Evolutionary conservation across 1,140 invertebrate genomes (phyloP), one percentile per base, ranked within the genome.

Genomic region (Magallana ariakensis): DNA sequence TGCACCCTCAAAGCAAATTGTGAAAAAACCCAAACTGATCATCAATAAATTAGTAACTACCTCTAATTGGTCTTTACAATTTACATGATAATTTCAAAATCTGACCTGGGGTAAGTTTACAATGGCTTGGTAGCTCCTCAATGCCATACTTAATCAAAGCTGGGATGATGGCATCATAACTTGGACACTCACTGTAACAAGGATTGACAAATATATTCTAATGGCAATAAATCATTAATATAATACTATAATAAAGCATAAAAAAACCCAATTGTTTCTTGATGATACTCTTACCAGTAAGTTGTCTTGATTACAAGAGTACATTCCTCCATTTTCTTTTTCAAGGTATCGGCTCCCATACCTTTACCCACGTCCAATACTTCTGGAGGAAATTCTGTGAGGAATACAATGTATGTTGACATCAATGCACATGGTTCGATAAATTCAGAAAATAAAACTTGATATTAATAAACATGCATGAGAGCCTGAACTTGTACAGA

Each of bases 291-390:
- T 95, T 95, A 97, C 97, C 97, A 98, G 95, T 99, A 99, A 4
- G 98, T 97, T 13, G 97, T 98, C 95, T 99, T 99, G 10, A 99
- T 95, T 56, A 97, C 96, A 16, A 98, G 95, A 0, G 97, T 96
- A 80, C 96, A 95, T 90, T 97, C 96, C 22, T 98, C 97, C 87
- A 98, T 96, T 88, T 96, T 96, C 81, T 97, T 96, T 95, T 99
- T 99, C 84, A 97, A 96, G 15, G 95, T 93, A 26, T 98, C 97
- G n/a, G 95, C 91, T 19, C 95, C 95, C 89, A 96, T 93, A 87
- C 96, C 94, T 92, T 94, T 93, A 9, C 92, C 92, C 80, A 90
- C 92, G 92, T 94, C 91, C 53, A 93, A 81, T 53, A 96, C 94
- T 92, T 96, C 94, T 5, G 96, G 96, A 2, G 97, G 96, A 92